A percentile compares a stretch with the other conserved stretches of the same genome.
phyloP scores from a whole-genome alignment of 2,113 vertebrate genomes.

The Nothoprocta pentlandii region DNA sequence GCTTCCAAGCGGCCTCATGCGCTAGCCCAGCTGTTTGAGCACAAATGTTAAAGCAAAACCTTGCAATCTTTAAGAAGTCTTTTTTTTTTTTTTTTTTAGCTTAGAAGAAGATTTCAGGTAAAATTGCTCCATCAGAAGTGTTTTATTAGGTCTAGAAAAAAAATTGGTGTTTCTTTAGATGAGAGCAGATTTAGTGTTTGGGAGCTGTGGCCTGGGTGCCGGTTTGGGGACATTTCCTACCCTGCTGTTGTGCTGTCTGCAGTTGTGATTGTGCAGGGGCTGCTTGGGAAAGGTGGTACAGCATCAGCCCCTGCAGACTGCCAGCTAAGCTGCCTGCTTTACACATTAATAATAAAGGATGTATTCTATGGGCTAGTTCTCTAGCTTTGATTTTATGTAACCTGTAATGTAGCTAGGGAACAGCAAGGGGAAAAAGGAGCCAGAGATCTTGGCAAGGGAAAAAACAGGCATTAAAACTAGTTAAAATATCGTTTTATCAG shows the following conservation, averaged over 20 bases:
- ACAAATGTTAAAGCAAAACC: slow-evolving; percentile 24
- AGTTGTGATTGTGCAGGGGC: not conserved
- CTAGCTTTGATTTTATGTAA: not conserved
- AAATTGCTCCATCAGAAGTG: not conserved
- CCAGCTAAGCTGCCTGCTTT: not conserved
- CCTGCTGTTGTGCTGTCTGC: not conserved
- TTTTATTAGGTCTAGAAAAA: not conserved
- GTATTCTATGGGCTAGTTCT: slow-evolving; percentile 29
- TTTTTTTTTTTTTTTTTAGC: not conserved
- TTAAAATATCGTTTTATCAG: slow-evolving; percentile 73
- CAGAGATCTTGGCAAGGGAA: slow-evolving; percentile 39
- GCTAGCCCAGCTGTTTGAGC: slow-evolving; percentile 33
- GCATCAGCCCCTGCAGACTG: not conserved
- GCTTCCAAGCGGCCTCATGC: not conserved
- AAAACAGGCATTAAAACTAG: slow-evolving; percentile 63
- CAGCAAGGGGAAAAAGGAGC: slow-evolving; percentile 34
- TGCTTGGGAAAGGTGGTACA: not conserved
- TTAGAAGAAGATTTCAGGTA: not conserved
- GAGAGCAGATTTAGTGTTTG: not conserved
- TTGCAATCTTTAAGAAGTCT: not conserved
- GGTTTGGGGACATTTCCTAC: not conserved
- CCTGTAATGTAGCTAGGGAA: slow-evolving; percentile 33
- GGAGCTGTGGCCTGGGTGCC: not conserved
- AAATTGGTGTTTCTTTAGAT: not conserved
- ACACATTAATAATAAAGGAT: slow-evolving; percentile 64